A percentile compares a stretch with the other conserved stretches of the same genome.
Evolutionary conservation across 2,113 vertebrate species (phyloP).

Genomic region (Callorhinus ursinus): DNA sequence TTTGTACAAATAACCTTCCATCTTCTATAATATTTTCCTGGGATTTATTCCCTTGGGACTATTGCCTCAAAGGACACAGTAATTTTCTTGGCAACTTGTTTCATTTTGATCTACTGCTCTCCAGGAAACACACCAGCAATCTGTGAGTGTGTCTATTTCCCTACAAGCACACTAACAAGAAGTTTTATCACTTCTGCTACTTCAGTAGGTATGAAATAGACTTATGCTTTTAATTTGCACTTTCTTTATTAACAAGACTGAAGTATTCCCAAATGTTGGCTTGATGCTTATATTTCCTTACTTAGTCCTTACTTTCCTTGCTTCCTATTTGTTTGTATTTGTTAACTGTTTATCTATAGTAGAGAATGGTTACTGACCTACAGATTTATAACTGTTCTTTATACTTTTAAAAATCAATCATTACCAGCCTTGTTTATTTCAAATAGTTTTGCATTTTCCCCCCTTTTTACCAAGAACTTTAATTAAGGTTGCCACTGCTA

Average conservation of each 20-base stretch:
- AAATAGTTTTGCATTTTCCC: not conserved
- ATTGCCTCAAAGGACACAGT: not conserved
- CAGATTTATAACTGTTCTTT: not conserved
- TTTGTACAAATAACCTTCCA: not conserved
- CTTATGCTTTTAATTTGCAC: not conserved
- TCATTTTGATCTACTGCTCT: not conserved
- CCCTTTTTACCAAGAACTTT: not conserved
- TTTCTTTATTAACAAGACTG: slow-evolving; percentile 8
- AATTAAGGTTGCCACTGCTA: not conserved
- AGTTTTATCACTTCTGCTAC: not conserved
- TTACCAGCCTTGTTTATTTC: not conserved
- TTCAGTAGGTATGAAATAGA: not conserved
- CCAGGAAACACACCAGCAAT: not conserved
- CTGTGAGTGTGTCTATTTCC: not conserved
- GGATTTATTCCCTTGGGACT: not conserved
- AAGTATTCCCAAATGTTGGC: not conserved
- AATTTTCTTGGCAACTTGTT: not conserved
- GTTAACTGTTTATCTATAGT: not conserved
- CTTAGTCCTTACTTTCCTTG: not conserved
- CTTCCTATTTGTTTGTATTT: not conserved
- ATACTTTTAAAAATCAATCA: not conserved
- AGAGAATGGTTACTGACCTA: not conserved
- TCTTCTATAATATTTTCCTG: not conserved
- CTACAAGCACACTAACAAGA: not conserved
- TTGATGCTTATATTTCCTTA: not conserved